Evolutionary conservation across 2,888 invertebrate species (phyloP).

Genomic region (Ferrisia virgata): DNA sequence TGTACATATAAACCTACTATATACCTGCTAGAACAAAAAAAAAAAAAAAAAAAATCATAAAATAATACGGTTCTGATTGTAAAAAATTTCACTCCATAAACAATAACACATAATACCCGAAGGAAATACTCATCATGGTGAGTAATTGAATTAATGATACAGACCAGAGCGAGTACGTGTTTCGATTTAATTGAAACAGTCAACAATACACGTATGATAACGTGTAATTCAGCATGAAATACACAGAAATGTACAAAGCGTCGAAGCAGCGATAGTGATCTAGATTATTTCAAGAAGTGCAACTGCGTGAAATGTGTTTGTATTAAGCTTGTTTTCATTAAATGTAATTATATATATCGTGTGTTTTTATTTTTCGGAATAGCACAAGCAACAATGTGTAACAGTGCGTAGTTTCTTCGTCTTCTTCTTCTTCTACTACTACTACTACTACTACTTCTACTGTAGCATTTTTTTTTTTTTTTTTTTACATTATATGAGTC

Average conservation of each 20-base stretch:
- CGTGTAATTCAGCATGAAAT: conserved; percentile 45
- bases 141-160: conserved; percentile 45
- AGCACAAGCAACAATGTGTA: conserved; percentile 40
- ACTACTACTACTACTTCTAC: too few species aligned
- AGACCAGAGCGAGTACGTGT: conserved; percentile 43
- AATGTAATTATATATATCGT: conserved; percentile 41
- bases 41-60: conserved; percentile 32
- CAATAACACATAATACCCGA: conserved; percentile 38
- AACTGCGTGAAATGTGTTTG: conserved; percentile 45
- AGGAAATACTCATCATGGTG: conserved; percentile 45
- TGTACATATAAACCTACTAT: conserved; percentile 5
- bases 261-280: conserved; percentile 40
- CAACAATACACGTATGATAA: conserved; percentile 44
- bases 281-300: conserved; percentile 45
- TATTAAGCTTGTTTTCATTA: conserved; percentile 44
- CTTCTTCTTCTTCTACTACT: not conserved
- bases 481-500: not conserved
- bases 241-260: conserved; percentile 34
- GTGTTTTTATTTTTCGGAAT: conserved; percentile 17
- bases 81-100: conserved; percentile 34
- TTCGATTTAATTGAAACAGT: conserved; percentile 45
- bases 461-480: not conserved
- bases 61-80: conserved; percentile 41
- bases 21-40: too few species aligned
- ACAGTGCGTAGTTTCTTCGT: conserved; percentile 37